phyloP scores from a whole-genome alignment of 2,888 invertebrate genomes.

The Portevinia maculata region DNA sequence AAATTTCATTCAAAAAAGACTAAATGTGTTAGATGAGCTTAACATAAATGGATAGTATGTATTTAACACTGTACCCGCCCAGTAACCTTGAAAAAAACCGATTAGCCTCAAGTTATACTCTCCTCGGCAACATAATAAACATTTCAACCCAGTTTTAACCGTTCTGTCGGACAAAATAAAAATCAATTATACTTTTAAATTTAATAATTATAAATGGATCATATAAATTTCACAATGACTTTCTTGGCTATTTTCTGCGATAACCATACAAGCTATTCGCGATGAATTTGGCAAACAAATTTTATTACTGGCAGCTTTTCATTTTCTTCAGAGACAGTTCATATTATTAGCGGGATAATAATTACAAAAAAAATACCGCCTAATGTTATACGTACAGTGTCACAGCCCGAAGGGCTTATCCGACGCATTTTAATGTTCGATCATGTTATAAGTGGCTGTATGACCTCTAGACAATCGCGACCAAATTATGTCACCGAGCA shows the following conservation, averaged over 20 bases:
- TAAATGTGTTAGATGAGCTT: neutral
- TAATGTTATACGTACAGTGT: too few species aligned
- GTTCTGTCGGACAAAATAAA: neutral
- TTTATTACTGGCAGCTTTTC: too few species aligned
- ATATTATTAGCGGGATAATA: too few species aligned
- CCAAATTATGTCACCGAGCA: neutral
- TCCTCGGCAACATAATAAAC: neutral
- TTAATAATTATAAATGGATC: neutral
- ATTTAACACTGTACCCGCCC: neutral
- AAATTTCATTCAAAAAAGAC: neutral
- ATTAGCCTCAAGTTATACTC: too few species aligned
- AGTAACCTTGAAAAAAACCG: slow-evolving; percentile 2
- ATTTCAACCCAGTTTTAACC: neutral
- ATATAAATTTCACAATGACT: neutral
- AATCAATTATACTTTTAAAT: neutral
- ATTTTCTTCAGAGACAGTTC: too few species aligned
- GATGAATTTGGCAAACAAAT: neutral
- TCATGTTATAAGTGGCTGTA: neutral
- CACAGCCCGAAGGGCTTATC: too few species aligned
- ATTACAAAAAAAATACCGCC: too few species aligned
- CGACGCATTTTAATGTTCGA: too few species aligned
- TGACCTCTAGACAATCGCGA: neutral
- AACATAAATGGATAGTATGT: neutral
- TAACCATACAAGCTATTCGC: neutral
- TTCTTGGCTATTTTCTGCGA: neutral